Base-by-base conservation (phyloP, 2,113 vertebrate species). In the Cynoglossus semilaevis region DNA sequence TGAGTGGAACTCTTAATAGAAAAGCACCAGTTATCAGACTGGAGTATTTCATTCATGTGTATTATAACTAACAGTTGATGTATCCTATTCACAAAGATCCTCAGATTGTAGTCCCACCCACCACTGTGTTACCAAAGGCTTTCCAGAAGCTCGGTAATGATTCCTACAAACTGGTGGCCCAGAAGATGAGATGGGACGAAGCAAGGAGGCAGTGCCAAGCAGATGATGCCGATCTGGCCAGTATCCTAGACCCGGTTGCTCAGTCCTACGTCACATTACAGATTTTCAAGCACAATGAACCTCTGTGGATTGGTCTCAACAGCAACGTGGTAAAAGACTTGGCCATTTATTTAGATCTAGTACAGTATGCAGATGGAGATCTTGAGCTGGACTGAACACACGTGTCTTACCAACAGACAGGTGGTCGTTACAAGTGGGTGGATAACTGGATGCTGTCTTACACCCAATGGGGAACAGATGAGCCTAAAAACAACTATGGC, bases 271-370 rank as follows among this genome's bases (percentile, higher is more conserved):
- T 91, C 7, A 87, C 80, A 70, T 79, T 98, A 38, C 87, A 82
- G 34, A 74, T 91, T n/a, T 40, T 83, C 41, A 91, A 86, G 11
- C 43, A 89, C 64, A 89, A 88, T 2, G 88, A 91, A 29, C 92
- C 93, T 1, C 1, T 93, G 13, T 99, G 97, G 97, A 94, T 99
- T 7, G 96, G 94, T 15, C 91, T 99, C 49, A 98, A 97, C 85
- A 96, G 87, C 80, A 97, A 97, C 57, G 70, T 92, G 95, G 97
- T 98, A 93, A 90, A 38, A 3, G 0, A 4, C 8, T 8, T 40
- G 13, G 1, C 13, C 12, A 15, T 12, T 42, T 14, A n/a, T 40
- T 9, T 57, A 17, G 19, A 12, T 42, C 18, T 41, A 35, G 9
- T 10, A n/a, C 15, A 5, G 37, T 29, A 44, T 18, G 9, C 38